Conservation (phyloP, 2,797 vertebrate genomes). For the Sebastes dallii region DNA sequence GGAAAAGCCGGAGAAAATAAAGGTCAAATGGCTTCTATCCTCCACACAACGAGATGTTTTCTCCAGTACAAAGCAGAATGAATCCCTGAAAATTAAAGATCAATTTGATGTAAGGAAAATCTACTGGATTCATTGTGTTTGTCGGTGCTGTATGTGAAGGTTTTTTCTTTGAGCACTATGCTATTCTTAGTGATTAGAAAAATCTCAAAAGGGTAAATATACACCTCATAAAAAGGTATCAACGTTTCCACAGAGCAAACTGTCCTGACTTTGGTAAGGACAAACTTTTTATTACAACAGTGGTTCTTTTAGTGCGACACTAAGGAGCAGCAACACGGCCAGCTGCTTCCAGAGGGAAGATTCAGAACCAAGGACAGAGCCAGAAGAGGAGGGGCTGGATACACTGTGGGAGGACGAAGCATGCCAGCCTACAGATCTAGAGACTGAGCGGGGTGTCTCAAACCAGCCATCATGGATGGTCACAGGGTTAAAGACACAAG, state of each 20-base stretch:
- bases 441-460: constrained; percentile 29
- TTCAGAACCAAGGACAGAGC: constrained; percentile 34
- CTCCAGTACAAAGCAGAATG: not conserved
- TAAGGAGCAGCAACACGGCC: not conserved
- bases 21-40: not conserved
- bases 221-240: not conserved
- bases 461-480: constrained; percentile 4
- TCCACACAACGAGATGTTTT: not conserved
- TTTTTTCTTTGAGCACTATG: not conserved
- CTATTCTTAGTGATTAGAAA: not conserved
- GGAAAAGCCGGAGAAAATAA: not conserved
- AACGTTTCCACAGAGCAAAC: not conserved
- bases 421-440: constrained; percentile 7
- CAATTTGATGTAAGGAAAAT: not conserved
- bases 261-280: not conserved
- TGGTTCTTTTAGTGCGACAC: constrained; percentile 19
- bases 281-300: constrained; percentile 3
- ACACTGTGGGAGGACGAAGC: constrained; percentile 2
- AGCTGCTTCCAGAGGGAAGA: constrained; percentile 16
- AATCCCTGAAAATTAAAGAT: not conserved
- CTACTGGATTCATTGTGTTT: not conserved
- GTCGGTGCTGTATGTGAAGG: not conserved
- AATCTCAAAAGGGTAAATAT: not conserved
- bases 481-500: not conserved
- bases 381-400: not conserved